Evolutionary conservation across 2,113 vertebrate genomes (phyloP), one percentile per base, ranked within the genome.

Genomic region (Hippoglossus stenolepis): DNA sequence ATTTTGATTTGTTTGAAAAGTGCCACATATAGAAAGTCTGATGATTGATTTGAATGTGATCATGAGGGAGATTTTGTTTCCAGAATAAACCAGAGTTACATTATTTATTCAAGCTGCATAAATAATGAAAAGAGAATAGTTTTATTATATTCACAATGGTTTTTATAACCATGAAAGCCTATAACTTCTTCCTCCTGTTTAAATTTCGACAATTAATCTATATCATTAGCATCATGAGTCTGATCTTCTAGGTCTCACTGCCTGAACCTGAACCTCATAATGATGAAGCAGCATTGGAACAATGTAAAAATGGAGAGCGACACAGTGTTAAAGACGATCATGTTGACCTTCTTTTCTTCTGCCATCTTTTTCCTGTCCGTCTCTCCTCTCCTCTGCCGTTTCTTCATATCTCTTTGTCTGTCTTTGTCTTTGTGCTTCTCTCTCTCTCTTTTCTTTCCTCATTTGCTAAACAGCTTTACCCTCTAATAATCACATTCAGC

Each of bases 401-500:
- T 18, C 35, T 47, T 49, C 49, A 11, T 23, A 3, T 47, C n/a
- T 13, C 38, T 60, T 3, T 47, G 12, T 15, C 43, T 60, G 8
- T 28, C 49, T 65, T 66, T 47, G 49, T 67, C 23, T 13, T 35
- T 18, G 10, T 53, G 23, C 18, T 43, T 28, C 13, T 70, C 10
- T 43, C n/a, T 43, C n/a, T 43, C 20, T 60, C 7, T 24, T 80
- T 23, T 66, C 58, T 61, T 58, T 14, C 17, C 4, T 70, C 5
- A 68, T 56, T 73, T 76, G 0, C 38, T 38, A 13, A 40, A 51
- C 58, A 53, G 14, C 53, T 70, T 66, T 21, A 43, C 18, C 51
- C 65, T 65, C 28, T 72, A 4, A 73, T 61, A 49, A 72, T 60
- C 80, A 83, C 26, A 62, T 59, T 77, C 69, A 79, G 7, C 43